Evolutionary conservation across 2,113 vertebrate genomes (phyloP), one percentile per base, ranked within the genome.

Genomic region (Onychorhynchus coronatus): DNA sequence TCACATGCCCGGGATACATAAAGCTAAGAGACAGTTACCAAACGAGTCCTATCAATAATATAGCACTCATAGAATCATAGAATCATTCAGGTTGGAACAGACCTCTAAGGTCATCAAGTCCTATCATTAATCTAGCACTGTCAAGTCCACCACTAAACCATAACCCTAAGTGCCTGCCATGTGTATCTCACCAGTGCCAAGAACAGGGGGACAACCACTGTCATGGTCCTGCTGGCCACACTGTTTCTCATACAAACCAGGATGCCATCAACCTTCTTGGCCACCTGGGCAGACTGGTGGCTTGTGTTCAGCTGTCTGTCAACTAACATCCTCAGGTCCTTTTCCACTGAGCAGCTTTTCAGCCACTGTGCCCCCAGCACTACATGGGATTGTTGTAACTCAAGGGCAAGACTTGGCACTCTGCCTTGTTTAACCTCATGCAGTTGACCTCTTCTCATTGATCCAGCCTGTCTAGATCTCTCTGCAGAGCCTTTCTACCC

Each of bases 1-100:
- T 79, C 22, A 27, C 8, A 14, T 30, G 19, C 7, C 9, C 47
- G 22, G 0, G 0, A 33, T 56, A 66, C 5, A 46, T 0, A 1
- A 78, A 85, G 19, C 24, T 33, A 80, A 89, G 39, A 46, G 11
- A 49, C 0, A 71, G 12, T 65, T 65, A 72, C n/a, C 27, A 86
- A 33, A 21, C 1, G 50, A 86, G 49, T 70, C 28, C 53, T 55
- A 22, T 24, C 47, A 37, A 42, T 35, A 76, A 39, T 5, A 52
- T 4, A 56, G 2, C 22, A 55, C 11, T 74, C 8, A 59, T 5
- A 52, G 23, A 33, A 59, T n/a, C 12, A 28, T 5, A 7, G 22
- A 75, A 75, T 41, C 8, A 31, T 41, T 82, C 53, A 22, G 39
- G 3, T 23, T 50, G 42, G 42, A 66, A 80, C 35, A 65, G 17